Base-by-base conservation (phyloP, 2,888 invertebrate species). In the Tethea ocularis region DNA sequence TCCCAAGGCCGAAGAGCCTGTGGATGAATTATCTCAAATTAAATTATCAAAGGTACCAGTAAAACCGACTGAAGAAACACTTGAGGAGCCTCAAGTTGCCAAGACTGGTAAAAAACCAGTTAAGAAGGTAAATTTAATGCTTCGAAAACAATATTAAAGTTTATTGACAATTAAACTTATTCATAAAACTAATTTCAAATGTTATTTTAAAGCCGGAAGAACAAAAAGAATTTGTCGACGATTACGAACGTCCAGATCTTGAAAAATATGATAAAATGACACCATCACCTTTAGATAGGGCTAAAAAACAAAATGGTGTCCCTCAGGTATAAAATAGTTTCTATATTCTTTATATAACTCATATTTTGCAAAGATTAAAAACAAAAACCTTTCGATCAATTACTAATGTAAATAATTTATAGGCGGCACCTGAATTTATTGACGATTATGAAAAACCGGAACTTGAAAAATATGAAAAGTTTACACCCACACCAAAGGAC, bases 361-460 rank as follows among this genome's bases (percentile, higher is more conserved):
- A 10, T 7, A 7, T 7, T 33, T 13, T 33, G 13, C 7, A 2
- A 33, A 8, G 13, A 13, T 33, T 13, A 7, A 33, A 33, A 33
- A 3, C 13, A 33, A 2, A 29, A 13, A 3, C 4, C 33, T 33
- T 33, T 13, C 2, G 2, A 33, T 33, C 23, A 51, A 59, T 61
- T 29, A 52, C 29, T 57, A 58, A 24, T 58, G 56, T 54, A 60
- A 63, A 57, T 51, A 56, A 66, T 63, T 87, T 83, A 68, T 86
- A 91, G 91, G 87, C 77, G 58, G 78, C 78, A 63, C 79, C 93
- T 57, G 94, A 94, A 66, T 89, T 94, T 38, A 85, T 94, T 67
- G 95, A 95, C 41, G 96, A 97, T 87, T 96, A 96, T 77, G 96
- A 96, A 78, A 94, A 95, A 71, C 95, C 96, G 0, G 94, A 94